Base-by-base conservation (phyloP, 2,113 vertebrate species). In the Python bivittatus region DNA sequence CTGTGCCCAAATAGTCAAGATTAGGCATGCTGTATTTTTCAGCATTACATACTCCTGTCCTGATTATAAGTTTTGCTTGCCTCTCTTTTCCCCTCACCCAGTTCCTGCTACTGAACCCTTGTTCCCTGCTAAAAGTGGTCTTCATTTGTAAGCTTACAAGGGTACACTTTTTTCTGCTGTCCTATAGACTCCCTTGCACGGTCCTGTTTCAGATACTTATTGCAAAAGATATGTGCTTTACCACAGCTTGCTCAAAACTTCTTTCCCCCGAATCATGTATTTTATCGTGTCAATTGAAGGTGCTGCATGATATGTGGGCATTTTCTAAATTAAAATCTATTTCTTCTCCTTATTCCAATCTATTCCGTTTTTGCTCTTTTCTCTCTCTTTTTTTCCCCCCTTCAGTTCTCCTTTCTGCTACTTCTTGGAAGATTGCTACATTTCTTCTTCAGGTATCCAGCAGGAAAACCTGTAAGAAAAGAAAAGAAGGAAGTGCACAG, bases 61-160 rank as follows among this genome's bases (percentile, higher is more conserved):
- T 86, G 94, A 86, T 97, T 95, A 97, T 72, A 38, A 52, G 94
- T 56, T 96, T 23, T 95, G 83, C 96, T 95, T 95, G 88, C 93
- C 95, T 96, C 92, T 96, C 92, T 97, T 90, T 95, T 94, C 95
- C 96, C 97, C 95, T 97, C 93, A 96, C 96, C 94, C 97, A 97
- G 94, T 96, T 94, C 93, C 94, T 97, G 96, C 95, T 94, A 88
- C 96, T 96, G 94, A 95, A 93, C 96, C 94, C 96, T 97, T 97
- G 93, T 96, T 97, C 97, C 95, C 96, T 96, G 92, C 92, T 97
- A 27, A 97, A 98, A 97, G 98, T 98, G 98, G 97, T 93, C 95
- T 94, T 93, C 64, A 95, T 92, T 38, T 83, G 42, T 22, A 83
- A 6, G 6, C 91, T 96, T 91, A 68, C 89, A 95, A 92, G 93